Evolutionary conservation across 2,797 vertebrate genomes (phyloP), one percentile per base, ranked within the genome.

Genomic region (Syndactyla subalaris): DNA sequence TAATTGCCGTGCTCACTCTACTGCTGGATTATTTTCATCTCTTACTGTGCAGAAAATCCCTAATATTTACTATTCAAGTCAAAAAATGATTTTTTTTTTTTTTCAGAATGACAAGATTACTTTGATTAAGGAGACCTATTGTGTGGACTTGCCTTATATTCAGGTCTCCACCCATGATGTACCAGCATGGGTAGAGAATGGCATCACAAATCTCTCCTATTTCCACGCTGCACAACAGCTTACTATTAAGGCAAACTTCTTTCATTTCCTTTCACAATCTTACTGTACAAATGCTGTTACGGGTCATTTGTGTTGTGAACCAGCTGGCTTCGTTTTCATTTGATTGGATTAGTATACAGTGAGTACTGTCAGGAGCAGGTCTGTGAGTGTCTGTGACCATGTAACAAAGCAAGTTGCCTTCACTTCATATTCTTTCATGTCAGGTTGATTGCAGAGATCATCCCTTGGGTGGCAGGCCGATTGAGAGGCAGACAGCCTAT

Each of bases 221-320:
- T 43, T 3, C 30, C 14, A 2, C 19, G 26, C n/a, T 41, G 8
- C 14, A 22, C 0, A 20, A 8, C 15, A 2, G 3, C 1, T 73
- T 41, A 26, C 3, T 74, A 29, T 24, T 67, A 0, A 39, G 68
- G 72, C 46, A 84, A 1, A 57, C 7, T 32, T 59, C 17, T 66
- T 13, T 73, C 3, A 3, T 11, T 39, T 61, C 46, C 39, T 90
- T 66, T 78, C 29, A 67, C 4, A 81, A 8, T 26, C n/a, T 67
- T 67, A 6, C 6, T 55, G 10, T 77, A 41, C 30, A 41, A 41
- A 55, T 46, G 14, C 38, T 26, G 36, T 22, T 67, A 21, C 22
- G 48, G 58, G 17, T 68, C 0, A 16, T 12, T 63, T 55, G 34
- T 41, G 29, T 46, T 54, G 21, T 27, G 74, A 89, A 58, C 29